These are phyloP conservation scores for Osmerus eperlanus DNA, from an alignment of 2,113 vertebrate species.

Conservation along the genomic window DNA sequence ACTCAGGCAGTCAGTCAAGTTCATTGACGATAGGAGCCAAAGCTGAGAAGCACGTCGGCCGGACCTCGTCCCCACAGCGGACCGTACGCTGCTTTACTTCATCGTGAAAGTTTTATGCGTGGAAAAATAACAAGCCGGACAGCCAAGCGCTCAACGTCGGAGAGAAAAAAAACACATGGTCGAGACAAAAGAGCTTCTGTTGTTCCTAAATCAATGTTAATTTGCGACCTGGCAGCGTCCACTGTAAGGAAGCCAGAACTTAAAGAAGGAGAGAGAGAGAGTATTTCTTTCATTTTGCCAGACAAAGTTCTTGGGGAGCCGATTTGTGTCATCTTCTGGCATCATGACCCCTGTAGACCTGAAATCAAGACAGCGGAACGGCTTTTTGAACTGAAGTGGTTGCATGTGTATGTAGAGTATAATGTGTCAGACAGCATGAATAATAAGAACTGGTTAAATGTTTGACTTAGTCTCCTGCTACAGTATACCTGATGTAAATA, in stretches of 20 bases:
- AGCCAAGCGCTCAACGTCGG: slow-evolving; percentile 51
- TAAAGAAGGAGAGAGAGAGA: slow-evolving; percentile 32
- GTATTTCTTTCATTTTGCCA: slow-evolving; percentile 47
- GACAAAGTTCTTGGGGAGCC: slow-evolving; percentile 32
- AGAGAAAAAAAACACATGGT: slow-evolving; percentile 36
- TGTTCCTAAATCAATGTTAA: slow-evolving; percentile 63
- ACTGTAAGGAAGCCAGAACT: slow-evolving; percentile 54
- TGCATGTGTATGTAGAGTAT: not conserved
- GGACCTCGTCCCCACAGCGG: slow-evolving; percentile 14
- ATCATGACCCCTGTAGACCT: slow-evolving; percentile 21
- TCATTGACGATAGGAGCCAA: slow-evolving; percentile 50
- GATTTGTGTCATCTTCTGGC: slow-evolving; percentile 44
- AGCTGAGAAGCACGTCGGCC: slow-evolving; percentile 26
- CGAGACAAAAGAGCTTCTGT: slow-evolving; percentile 70
- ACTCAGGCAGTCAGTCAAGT: slow-evolving; percentile 26
- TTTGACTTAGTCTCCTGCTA: too few relatives aligned
- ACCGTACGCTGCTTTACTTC: slow-evolving; percentile 59
- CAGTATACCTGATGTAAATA: slow-evolving; percentile 3
- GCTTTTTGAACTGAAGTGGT: slow-evolving; percentile 1
- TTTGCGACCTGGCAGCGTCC: slow-evolving; percentile 60
- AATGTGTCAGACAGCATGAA: too few relatives aligned
- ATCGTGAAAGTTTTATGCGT: slow-evolving; percentile 64
- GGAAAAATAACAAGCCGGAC: slow-evolving; percentile 63
- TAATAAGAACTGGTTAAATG: too few relatives aligned
- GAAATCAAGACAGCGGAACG: slow-evolving; percentile 9